These are phyloP conservation scores for Andrena trimmerana DNA, from an alignment of 2,888 invertebrate genomes.

Conservation along the genomic window DNA sequence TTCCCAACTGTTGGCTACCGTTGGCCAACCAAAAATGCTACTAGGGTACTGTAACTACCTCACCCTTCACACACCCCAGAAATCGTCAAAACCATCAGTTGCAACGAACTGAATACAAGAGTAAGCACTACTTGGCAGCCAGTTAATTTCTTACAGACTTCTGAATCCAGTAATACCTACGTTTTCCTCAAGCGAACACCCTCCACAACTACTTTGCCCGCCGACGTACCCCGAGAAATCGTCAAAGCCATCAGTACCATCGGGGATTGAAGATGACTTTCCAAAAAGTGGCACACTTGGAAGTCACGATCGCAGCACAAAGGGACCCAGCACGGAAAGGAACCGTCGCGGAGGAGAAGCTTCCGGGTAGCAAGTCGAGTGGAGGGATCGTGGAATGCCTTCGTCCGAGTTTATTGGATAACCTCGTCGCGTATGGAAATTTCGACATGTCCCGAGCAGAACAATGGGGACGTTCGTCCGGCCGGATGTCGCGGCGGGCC, in stretches of 20 bases:
- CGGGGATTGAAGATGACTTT: not conserved
- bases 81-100: too few relatives aligned
- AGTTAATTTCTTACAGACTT: too few relatives aligned
- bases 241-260: not conserved
- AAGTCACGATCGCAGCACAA: not conserved
- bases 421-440: constrained; percentile 68
- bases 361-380: constrained; percentile 51
- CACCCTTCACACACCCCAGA: too few relatives aligned
- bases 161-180: too few relatives aligned
- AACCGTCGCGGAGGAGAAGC: constrained; percentile 9
- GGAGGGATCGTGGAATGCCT: constrained; percentile 39
- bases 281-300: constrained; percentile 1
- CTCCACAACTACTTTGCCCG: too few relatives aligned
- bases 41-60: too few relatives aligned
- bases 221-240: too few relatives aligned
- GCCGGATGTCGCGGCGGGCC: constrained; percentile 50
- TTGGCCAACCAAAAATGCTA: too few relatives aligned
- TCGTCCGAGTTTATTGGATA: constrained; percentile 62
- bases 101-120: too few relatives aligned
- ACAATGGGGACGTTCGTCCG: constrained; percentile 58
- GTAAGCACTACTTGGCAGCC: too few relatives aligned
- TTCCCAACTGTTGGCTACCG: too few relatives aligned
- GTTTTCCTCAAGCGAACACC: too few relatives aligned
- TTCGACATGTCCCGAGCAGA: constrained; percentile 61
- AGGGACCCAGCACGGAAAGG: constrained; percentile 8